Evolutionary conservation across 2,797 vertebrate genomes (phyloP).

Genomic region (Acanthiza pusilla): DNA sequence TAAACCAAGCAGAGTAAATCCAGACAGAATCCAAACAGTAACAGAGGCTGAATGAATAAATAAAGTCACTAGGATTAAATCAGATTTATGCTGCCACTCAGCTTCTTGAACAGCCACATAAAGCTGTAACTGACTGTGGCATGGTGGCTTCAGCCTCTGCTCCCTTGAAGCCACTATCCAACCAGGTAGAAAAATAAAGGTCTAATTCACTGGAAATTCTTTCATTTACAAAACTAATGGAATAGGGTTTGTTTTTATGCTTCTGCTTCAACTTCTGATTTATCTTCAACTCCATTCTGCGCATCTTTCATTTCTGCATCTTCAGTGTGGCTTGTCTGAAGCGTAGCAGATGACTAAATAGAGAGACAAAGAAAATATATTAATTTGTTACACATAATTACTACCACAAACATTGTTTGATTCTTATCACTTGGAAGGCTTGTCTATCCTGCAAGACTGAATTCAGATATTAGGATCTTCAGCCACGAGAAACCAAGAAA

Average conservation of each 20-base stretch:
- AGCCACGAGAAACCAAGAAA: background rate
- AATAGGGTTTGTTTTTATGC: conserved; percentile 61
- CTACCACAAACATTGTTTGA: background rate
- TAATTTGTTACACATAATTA: background rate
- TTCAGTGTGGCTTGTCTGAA: conserved; percentile 5
- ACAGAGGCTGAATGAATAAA: conserved; percentile 67
- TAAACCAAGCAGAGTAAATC: conserved; percentile 44
- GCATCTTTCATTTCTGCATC: conserved; percentile 70
- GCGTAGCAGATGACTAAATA: conserved; percentile 21
- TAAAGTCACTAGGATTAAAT: conserved; percentile 62
- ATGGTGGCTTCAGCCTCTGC: conserved; percentile 55
- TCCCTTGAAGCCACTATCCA: conserved; percentile 68
- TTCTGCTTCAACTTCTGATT: conserved; percentile 69
- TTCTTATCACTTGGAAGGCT: background rate
- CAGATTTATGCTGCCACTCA: conserved; percentile 51
- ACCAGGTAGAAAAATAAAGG: conserved; percentile 82
- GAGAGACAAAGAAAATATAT: background rate
- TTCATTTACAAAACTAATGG: conserved; percentile 78
- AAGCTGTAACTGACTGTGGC: conserved; percentile 48
- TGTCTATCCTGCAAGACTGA: background rate
- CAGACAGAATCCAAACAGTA: conserved; percentile 41
- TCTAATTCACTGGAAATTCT: conserved; percentile 80
- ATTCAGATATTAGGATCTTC: background rate
- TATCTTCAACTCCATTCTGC: conserved; percentile 60
- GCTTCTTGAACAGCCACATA: conserved; percentile 37